Base-by-base conservation (phyloP, 2,113 vertebrate species). In the Hemibates koningsi region DNA sequence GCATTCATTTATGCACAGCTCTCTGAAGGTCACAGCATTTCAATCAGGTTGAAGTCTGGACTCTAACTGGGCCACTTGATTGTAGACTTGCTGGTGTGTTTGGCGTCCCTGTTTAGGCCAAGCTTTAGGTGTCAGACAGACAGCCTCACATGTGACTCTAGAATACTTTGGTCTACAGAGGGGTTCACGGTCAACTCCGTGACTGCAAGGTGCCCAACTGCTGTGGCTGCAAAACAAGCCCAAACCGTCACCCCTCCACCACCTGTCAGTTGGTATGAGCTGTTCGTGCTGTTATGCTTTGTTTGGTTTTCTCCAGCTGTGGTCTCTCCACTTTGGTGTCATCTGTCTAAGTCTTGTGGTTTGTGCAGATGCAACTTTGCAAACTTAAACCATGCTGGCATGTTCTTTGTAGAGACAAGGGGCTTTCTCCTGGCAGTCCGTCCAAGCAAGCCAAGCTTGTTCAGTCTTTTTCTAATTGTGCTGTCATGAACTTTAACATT, bases 161-260 rank as follows among this genome's bases (percentile, higher is more conserved):
- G 66, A 43, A 71, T 71, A 43, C 38, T 43, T 43, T 71, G 13
- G n/a, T 71, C 38, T 43, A 43, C 21, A 71, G 38, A 43, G 38
- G 66, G 8, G 21, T 3, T 3, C n/a, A 24, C 0, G 12, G 1
- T 41, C n/a, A 24, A 24, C 19, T 43, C 63, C 5, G 1, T 71
- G 63, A 43, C 2, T 43, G 7, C 36, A 71, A 16, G 36, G 36
- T 71, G 63, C n/a, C n/a, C 36, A 43, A 14, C n/a, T 71, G 38
- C 66, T 43, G 38, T 71, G 7, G 66, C 38, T 43, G 66, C 38
- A 43, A 71, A 24, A 27, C 38, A 71, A 71, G 38, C 66, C 38
- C 7, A 71, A 43, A 43, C 12, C 3, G 3, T 71, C 38, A 71
- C 5, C 66, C 66, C 66, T 27, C 66, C 38, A 71, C 66, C 66